These are phyloP conservation scores for Perca fluviatilis DNA, from an alignment of 2,113 vertebrate species.

Conservation along the genomic window DNA sequence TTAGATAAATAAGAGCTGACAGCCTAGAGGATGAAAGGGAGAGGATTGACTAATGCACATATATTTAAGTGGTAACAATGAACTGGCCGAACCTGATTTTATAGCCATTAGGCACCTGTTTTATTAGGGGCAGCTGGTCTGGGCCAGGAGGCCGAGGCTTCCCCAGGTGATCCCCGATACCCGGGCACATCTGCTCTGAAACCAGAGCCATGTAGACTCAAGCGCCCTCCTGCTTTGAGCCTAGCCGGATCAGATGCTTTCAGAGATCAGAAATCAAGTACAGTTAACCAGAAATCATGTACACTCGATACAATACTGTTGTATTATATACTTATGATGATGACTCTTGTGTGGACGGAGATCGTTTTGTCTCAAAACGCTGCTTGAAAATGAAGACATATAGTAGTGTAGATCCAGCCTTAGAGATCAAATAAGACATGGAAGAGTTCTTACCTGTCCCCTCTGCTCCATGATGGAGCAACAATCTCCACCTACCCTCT, in stretches of 20 bases:
- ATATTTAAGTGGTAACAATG: conserved; percentile 66
- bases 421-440: conserved; percentile 23
- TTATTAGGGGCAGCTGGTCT: conserved; percentile 58
- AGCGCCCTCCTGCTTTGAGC: conserved; percentile 10
- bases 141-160: conserved; percentile 56
- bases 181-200: conserved; percentile 72
- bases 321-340: neutral
- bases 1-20: conserved; percentile 86
- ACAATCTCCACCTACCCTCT: conserved; percentile 3
- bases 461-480: neutral
- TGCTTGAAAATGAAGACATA: too few relatives aligned
- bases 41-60: conserved; percentile 68
- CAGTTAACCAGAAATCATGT: conserved; percentile 2
- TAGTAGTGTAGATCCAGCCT: too few relatives aligned
- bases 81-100: conserved; percentile 70
- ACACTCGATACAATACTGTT: neutral
- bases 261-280: conserved; percentile 11
- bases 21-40: conserved; percentile 80
- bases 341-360: neutral
- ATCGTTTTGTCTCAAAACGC: too few relatives aligned
- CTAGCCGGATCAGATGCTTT: conserved; percentile 12
- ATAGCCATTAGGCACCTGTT: conserved; percentile 82
- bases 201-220: conserved; percentile 48
- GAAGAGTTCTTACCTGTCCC: neutral
- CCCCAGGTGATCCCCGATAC: conserved; percentile 66